These are phyloP conservation scores for Campoplex capitator DNA, from an alignment of 2,888 invertebrate genomes.

Conservation along the genomic window DNA sequence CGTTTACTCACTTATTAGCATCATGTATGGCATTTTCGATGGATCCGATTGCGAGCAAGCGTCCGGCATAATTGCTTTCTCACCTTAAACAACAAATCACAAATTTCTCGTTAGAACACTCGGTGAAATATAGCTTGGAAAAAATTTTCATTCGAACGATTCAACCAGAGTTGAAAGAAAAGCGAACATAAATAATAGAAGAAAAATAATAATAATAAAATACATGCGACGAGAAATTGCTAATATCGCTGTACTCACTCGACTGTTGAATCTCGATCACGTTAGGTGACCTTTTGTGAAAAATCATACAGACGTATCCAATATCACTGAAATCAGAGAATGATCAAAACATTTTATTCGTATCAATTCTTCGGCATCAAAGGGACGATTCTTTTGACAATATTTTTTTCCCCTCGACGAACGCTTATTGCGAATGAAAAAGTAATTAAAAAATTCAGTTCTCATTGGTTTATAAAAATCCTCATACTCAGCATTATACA, in stretches of 20 bases:
- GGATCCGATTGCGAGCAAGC: conserved; percentile 88
- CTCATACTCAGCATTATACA: background rate
- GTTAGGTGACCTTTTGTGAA: conserved; percentile 89
- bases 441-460: conserved; percentile 3
- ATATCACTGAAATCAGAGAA: conserved; percentile 88
- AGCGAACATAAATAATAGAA: background rate
- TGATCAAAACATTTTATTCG: conserved; percentile 24
- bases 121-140: background rate
- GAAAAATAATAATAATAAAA: background rate
- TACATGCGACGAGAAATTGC: background rate
- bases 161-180: background rate
- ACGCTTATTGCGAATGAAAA: background rate
- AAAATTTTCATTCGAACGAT: background rate
- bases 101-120: conserved; percentile 47
- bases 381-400: background rate
- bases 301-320: conserved; percentile 92
- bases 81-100: conserved; percentile 75
- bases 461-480: background rate
- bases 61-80: conserved; percentile 86
- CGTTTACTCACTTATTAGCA: conserved; percentile 88
- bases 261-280: conserved; percentile 91
- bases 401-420: background rate
- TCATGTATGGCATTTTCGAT: conserved; percentile 86
- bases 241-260: conserved; percentile 78
- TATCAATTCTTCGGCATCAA: conserved; percentile 9